Evolutionary conservation across 2,888 invertebrate genomes (phyloP).

Genomic region (Pristionchus arcanus): DNA sequence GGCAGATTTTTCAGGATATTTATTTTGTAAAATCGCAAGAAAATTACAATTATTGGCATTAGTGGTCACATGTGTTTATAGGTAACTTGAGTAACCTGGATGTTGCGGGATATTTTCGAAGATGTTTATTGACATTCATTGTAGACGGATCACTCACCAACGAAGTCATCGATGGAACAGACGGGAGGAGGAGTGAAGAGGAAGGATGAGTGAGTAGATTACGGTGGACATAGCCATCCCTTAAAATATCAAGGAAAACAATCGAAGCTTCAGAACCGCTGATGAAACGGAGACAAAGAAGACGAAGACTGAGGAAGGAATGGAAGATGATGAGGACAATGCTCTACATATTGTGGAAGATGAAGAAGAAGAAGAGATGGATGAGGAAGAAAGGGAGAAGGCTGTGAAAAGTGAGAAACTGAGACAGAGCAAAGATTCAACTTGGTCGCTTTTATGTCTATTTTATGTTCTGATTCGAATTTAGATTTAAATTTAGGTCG

Average conservation of each 20-base stretch:
- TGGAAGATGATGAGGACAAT: background rate
- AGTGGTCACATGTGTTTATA: no score
- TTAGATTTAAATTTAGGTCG: background rate
- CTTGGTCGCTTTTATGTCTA: background rate
- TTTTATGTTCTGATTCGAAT: background rate
- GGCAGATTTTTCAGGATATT: no score
- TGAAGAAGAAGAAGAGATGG: background rate
- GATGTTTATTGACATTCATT: background rate
- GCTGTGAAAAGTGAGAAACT: background rate
- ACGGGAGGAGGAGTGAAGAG: slow-evolving; percentile 27
- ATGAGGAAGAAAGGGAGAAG: background rate
- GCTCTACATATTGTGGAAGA: no score
- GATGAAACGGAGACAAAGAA: background rate
- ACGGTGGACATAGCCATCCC: background rate
- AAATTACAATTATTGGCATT: background rate
- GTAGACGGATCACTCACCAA: background rate
- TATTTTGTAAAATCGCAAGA: background rate
- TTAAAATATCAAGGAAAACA: no score
- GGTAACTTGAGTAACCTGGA: background rate
- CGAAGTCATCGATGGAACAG: slow-evolving; percentile 7
- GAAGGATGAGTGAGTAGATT: background rate
- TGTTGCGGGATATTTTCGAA: background rate
- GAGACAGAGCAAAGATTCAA: background rate
- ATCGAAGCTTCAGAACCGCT: background rate
- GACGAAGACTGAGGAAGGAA: background rate